Evolutionary conservation across 2,113 vertebrate species (phyloP).

Genomic region (Prionailurus viverrinus): DNA sequence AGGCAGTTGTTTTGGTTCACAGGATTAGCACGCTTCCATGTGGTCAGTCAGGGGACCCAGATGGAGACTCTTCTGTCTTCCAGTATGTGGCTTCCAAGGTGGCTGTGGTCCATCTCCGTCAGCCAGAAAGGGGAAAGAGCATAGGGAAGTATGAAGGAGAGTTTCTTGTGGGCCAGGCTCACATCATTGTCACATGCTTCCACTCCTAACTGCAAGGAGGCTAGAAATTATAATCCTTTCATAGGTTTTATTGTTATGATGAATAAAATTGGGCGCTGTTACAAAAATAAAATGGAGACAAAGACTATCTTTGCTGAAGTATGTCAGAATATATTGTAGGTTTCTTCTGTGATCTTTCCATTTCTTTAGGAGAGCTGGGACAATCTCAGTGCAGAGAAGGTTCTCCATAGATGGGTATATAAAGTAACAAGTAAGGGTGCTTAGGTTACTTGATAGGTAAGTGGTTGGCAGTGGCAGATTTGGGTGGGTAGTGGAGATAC

Average conservation of each 20-base stretch:
- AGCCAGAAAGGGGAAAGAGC: neutral
- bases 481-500: neutral
- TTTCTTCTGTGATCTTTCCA: neutral
- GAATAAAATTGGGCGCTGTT: constrained; percentile 45
- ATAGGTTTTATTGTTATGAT: neutral
- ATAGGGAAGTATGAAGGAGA: neutral
- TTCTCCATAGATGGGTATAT: neutral
- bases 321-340: neutral
- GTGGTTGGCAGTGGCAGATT: neutral
- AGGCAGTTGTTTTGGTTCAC: neutral
- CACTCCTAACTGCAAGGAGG: neutral
- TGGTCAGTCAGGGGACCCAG: neutral
- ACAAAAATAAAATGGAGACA: constrained; percentile 16
- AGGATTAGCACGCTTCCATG: neutral
- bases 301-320: neutral
- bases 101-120: neutral
- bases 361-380: neutral
- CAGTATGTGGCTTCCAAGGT: neutral
- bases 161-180: neutral
- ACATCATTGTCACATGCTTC: neutral
- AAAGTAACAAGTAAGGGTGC: neutral
- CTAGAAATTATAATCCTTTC: neutral
- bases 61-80: neutral
- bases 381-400: constrained; percentile 4
- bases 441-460: neutral